phyloP scores from a whole-genome alignment of 2,113 vertebrate species.

The Strix uralensis region DNA sequence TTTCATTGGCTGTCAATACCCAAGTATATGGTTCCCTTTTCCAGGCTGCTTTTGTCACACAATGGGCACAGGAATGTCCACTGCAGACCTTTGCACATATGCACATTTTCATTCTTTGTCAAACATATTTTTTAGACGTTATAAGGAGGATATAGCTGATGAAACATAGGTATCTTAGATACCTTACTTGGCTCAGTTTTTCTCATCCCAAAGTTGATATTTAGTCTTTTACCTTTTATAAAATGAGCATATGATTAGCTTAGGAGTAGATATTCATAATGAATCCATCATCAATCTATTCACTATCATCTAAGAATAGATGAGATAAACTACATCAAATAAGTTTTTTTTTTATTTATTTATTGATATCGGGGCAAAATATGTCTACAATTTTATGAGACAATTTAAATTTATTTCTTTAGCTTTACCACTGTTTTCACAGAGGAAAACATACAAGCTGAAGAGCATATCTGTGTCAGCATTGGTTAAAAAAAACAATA shows the following conservation, averaged over 20 bases:
- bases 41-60: background rate
- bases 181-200: background rate
- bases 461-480: background rate
- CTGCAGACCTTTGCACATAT: background rate
- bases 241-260: background rate
- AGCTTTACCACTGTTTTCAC: background rate
- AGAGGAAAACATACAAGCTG: background rate
- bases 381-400: background rate
- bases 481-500: background rate
- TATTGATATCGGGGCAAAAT: background rate
- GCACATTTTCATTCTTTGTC: background rate
- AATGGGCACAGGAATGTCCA: accelerated
- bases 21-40: background rate
- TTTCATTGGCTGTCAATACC: background rate
- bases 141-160: background rate
- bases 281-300: background rate
- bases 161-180: background rate
- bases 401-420: background rate
- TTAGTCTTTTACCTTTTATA: background rate
- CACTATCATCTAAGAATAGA: background rate
- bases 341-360: background rate
- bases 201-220: background rate
- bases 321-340: background rate
- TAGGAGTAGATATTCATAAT: background rate
- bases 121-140: background rate